phyloP scores from a whole-genome alignment of 1,140 invertebrate species.

The Trichonephila clavipes region DNA sequence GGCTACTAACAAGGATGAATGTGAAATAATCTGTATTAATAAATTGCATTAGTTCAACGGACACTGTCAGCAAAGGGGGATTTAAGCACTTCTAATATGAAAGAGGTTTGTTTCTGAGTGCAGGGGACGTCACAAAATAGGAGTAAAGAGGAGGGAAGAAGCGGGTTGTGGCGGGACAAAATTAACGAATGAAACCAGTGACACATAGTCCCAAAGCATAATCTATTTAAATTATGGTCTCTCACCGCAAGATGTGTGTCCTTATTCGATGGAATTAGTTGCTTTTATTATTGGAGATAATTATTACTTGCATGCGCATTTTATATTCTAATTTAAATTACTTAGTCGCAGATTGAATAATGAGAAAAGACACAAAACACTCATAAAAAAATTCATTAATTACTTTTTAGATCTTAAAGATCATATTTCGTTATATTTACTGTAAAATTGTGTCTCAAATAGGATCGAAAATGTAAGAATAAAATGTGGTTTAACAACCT shows the following conservation, averaged over 20 bases:
- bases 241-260: background rate
- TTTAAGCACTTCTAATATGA: constrained; percentile 9
- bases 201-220: constrained; percentile 9
- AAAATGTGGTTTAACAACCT: too few relatives aligned
- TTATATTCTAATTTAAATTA: background rate
- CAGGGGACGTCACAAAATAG: background rate
- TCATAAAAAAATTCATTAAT: too few relatives aligned
- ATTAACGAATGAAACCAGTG: constrained; percentile 9
- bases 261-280: background rate
- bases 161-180: background rate
- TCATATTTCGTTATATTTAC: too few relatives aligned
- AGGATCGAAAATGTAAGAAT: too few relatives aligned
- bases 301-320: background rate
- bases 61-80: constrained; percentile 18
- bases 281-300: background rate
- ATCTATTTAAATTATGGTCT: constrained; percentile 31
- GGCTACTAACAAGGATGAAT: constrained; percentile 34
- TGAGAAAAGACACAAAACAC: too few relatives aligned
- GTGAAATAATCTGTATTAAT: constrained; percentile 55
- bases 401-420: too few relatives aligned
- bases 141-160: background rate
- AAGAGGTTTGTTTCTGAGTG: background rate
- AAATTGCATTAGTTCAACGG: constrained; percentile 36
- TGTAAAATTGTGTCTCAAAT: too few relatives aligned
- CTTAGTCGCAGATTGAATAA: background rate